Evolutionary conservation across 2,797 vertebrate species (phyloP).

Genomic region (Sebastiscus tertius): DNA sequence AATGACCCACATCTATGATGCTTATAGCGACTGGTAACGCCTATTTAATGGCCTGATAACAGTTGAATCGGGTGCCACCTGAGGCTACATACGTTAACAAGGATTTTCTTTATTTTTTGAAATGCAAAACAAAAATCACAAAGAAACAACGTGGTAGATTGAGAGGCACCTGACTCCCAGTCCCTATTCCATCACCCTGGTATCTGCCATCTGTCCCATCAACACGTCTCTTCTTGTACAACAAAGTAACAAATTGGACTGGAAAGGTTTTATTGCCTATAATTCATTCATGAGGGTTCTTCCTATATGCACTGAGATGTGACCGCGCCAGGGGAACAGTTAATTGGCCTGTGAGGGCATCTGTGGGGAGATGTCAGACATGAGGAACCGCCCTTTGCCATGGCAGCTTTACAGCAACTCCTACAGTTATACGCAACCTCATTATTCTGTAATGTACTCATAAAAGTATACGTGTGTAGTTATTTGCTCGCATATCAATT

Average conservation of each 20-base stretch:
- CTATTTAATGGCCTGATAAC: too few species aligned
- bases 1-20: too few species aligned
- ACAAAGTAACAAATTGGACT: conserved; percentile 57
- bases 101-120: not conserved
- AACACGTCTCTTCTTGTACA: conserved; percentile 36
- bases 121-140: not conserved
- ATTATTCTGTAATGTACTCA: not conserved
- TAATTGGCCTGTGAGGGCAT: conserved; percentile 49
- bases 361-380: conserved; percentile 33
- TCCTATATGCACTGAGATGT: conserved; percentile 40
- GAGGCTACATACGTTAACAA: not conserved
- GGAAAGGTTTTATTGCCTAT: conserved; percentile 62
- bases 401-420: conserved; percentile 1
- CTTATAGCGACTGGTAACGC: too few species aligned
- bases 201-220: conserved; percentile 27
- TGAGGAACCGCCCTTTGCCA: conserved; percentile 7
- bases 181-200: conserved; percentile 14
- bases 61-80: accelerated
- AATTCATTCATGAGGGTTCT: conserved; percentile 68
- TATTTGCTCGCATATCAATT: not conserved
- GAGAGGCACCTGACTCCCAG: not conserved
- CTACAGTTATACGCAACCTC: not conserved
- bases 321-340: conserved; percentile 25
- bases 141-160: not conserved
- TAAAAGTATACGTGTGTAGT: not conserved